Base-by-base conservation (phyloP, 30 jellyfish, hydroid and myxozoan species). In the Haliclystus octoradiatus region DNA sequence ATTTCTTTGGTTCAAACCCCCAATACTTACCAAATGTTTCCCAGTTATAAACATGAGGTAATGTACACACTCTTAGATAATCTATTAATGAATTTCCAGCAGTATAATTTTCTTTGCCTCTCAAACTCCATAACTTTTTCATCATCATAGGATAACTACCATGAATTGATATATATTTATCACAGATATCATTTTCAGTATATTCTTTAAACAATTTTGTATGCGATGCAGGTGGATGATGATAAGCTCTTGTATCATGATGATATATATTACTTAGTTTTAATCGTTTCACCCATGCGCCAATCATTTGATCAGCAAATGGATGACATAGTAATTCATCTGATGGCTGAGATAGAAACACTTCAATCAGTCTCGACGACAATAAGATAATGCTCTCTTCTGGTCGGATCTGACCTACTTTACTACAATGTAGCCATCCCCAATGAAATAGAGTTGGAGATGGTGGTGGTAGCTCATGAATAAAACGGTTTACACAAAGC, bases 201-300 rank as follows among this genome's bases (percentile, higher is more conserved):
- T 0, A 85, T 79, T 40, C 78, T 35, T 46, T 30, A 0, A 84
- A 84, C 62, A 49, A 27, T 15, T 64, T 72, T 19, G 34, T 3
- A 13, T 28, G 50, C 33, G 71, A 77, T 2, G 80, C 88, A 12
- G 93, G 94, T 0, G 96, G 96, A 73, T 72, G 65, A 52, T 85
- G 96, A 69, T 85, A 94, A 24, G 78, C 75, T 26, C 96, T 66
- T 13, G 64, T 26, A 52, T 85, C 96, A 29, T 70, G 82, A 34
- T 73, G 88, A 52, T 85, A 85, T 0, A 66, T 23, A 1, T 34
- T 49, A 2, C 74, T 77, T 28, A 85, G 29, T n/a, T n/a, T n/a
- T n/a, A n/a, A n/a, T n/a, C n/a, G n/a, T n/a, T n/a, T n/a, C n/a
- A n/a, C n/a, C n/a, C n/a, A n/a, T n/a, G n/a, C n/a, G n/a, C n/a